These are phyloP conservation scores for Cairina moschata DNA, from an alignment of 2,113 vertebrate species.

Conservation along the genomic window DNA sequence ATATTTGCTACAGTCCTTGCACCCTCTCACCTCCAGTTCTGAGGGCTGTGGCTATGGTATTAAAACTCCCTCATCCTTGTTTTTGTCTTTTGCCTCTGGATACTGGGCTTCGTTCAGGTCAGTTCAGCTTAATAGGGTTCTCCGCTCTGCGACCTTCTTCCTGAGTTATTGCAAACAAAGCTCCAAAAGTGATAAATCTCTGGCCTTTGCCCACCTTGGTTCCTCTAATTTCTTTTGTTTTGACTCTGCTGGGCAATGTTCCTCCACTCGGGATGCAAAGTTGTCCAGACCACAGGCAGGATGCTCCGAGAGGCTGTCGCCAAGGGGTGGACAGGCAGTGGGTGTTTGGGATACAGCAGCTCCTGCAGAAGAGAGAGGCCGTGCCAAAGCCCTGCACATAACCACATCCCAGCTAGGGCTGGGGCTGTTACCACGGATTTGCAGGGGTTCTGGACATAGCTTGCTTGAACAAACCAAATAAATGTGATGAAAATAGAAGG, in stretches of 20 bases:
- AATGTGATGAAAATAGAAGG: not conserved
- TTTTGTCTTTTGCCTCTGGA: not conserved
- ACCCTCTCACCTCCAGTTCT: not conserved
- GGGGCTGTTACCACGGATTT: not conserved
- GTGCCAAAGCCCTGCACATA: not conserved
- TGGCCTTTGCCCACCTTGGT: not conserved
- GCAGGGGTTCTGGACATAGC: not conserved
- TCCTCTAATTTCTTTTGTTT: not conserved
- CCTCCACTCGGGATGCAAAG: not conserved
- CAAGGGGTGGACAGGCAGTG: not conserved
- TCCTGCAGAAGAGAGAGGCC: not conserved
- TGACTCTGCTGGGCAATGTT: rapidly evolving
- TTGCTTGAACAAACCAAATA: not conserved
- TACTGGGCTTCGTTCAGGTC: not conserved
- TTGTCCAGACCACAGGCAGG: not conserved
- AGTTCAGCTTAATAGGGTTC: not conserved
- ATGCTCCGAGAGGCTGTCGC: not conserved
- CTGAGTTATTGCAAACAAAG: not conserved
- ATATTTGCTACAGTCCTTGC: not conserved
- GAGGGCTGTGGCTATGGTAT: not conserved
- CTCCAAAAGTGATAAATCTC: not conserved
- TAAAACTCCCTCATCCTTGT: rapidly evolving
- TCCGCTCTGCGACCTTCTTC: not conserved
- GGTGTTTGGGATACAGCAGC: not conserved
- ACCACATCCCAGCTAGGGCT: not conserved